Base-by-base conservation (phyloP, 1,140 invertebrate species). In the Augochlora pura region DNA sequence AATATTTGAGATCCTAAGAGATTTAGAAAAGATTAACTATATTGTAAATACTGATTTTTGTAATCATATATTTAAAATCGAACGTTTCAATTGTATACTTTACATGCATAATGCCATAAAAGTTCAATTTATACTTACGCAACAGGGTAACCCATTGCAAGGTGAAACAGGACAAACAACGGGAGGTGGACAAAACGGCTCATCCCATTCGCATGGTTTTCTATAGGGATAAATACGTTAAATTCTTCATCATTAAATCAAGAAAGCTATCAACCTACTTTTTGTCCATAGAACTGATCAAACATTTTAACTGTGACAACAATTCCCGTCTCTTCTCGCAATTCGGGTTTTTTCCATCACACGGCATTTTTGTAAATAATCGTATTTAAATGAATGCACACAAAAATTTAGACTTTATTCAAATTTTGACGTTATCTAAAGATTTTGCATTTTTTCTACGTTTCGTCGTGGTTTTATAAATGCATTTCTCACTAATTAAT, bases 151-250 rank as follows among this genome's bases (percentile, higher is more conserved):
- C 62, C 32, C 42, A 63, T 77, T 60, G 6, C 68, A 64, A 63
- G 77, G 54, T 77, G 65, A 65, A 71, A 57, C 62, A 3, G 81
- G 82, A 57, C 82, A 84, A n/a, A 57, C 76, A 38, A 80, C 39
- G 46, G 86, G 82, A 32, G 87, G 87, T 63, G 89, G 49, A 75
- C 86, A 83, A n/a, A 84, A 62, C 25, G 83, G 71, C 18, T 91
- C 90, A 57, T 93, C 92, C 92, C 92, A 93, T 70, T 93, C 92
- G 64, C 92, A 92, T 23, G 91, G 90, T 81, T 93, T 93, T 70
- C 91, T 92, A 27, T 12, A 60, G 69, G 16, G 60, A 49, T 65
- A 12, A 25, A 67, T 62, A 52, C 52, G 75, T 75, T n/a, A 74
- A 81, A 64, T 27, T 59, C 12, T 46, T 10, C 42, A 52, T 62